These are phyloP conservation scores for Corythucha ciliata DNA, from an alignment of 2,888 invertebrate genomes.

Conservation along the genomic window DNA sequence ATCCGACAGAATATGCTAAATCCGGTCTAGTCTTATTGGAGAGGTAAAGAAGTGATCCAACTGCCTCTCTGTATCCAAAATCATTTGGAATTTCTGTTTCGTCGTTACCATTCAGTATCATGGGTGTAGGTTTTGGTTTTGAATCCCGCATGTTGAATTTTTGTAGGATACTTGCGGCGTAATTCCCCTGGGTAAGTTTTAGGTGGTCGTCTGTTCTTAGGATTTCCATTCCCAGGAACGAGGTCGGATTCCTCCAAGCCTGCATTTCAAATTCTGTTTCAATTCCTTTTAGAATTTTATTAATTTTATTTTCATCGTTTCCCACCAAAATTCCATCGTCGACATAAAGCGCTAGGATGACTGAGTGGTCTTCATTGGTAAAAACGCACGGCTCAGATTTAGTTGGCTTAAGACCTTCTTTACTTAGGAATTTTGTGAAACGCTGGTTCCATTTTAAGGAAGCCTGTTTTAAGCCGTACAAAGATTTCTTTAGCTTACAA, in stretches of 20 bases:
- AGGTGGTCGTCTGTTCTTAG: neutral
- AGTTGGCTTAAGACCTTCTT: no score
- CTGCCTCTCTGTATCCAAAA: slow-evolving; percentile 14
- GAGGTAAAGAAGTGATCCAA: slow-evolving; percentile 16
- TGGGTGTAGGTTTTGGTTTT: slow-evolving; percentile 12
- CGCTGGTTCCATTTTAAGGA: no score
- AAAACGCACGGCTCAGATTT: no score
- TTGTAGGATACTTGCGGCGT: slow-evolving; percentile 9
- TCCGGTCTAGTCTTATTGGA: slow-evolving; percentile 18
- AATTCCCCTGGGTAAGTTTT: slow-evolving; percentile 9
- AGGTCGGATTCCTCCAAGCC: neutral
- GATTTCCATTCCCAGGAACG: slow-evolving; percentile 18
- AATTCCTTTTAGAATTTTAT: no score
- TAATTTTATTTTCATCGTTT: no score
- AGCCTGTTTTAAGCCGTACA: no score
- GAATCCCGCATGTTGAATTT: slow-evolving; percentile 6
- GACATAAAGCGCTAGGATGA: no score
- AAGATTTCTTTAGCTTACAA: no score
- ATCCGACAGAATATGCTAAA: slow-evolving; percentile 12
- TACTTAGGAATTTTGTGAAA: no score
- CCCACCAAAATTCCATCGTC: no score
- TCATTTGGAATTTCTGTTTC: neutral
- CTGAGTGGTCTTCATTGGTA: no score
- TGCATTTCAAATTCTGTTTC: slow-evolving; percentile 14
- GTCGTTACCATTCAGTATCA: neutral